phyloP scores from a whole-genome alignment of 1,140 invertebrate species.

The Danaus plexippus region DNA sequence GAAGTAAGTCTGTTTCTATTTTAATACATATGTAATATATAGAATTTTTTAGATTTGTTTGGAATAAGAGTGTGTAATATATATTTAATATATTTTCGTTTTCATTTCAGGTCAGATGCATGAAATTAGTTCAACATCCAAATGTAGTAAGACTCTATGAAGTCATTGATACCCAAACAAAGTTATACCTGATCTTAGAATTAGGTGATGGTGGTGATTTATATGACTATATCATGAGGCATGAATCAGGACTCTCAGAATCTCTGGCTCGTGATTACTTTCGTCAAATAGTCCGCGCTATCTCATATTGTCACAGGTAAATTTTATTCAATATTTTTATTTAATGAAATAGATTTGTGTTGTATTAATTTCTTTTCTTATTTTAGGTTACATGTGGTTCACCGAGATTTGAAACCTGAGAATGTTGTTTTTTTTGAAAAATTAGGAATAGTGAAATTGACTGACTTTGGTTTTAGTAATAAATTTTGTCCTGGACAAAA shows the following conservation, averaged over 20 bases:
- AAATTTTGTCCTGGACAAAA: constrained; percentile 98
- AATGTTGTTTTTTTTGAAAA: constrained; percentile 99
- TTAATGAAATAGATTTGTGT: not conserved
- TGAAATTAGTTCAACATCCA: constrained; percentile 99
- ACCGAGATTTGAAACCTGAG: constrained; percentile 98
- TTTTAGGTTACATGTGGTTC: constrained; percentile 83
- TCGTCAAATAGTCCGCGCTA: constrained; percentile 95
- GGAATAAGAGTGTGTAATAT: not conserved
- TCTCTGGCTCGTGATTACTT: constrained; percentile 93
- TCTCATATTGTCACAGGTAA: constrained; percentile 97
- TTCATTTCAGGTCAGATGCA: constrained; percentile 86
- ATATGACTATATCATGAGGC: constrained; percentile 99
- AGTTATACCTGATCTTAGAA: constrained; percentile 96
- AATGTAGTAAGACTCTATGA: constrained; percentile 99
- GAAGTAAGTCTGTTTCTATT: constrained; percentile 74
- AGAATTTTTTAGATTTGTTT: constrained; percentile 11
- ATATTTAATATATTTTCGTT: constrained; percentile 9
- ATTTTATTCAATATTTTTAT: not conserved
- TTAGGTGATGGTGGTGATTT: constrained; percentile 99
- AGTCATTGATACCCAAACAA: constrained; percentile 98
- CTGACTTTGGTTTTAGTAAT: constrained; percentile 99
- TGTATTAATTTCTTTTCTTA: constrained; percentile 17
- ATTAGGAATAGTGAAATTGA: constrained; percentile 96
- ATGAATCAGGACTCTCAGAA: constrained; percentile 86
- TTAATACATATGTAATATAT: too few species aligned